A percentile compares a stretch with the other conserved stretches of the same genome.
Conservation (phyloP, 2,113 vertebrate genomes). For the Anas platyrhynchos region DNA sequence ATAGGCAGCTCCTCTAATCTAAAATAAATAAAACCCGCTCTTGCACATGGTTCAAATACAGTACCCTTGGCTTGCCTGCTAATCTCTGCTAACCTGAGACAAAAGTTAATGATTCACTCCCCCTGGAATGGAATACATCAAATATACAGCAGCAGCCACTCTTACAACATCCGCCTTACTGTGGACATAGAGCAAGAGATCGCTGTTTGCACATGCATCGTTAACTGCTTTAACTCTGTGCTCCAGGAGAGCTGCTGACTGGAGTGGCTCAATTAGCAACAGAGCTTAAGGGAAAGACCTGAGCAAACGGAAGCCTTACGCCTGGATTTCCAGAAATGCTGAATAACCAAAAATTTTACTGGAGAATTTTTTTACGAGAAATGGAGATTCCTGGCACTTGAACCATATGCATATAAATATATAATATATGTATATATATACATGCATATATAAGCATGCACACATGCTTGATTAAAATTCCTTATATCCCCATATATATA, state of each 20-base stretch:
- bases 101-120: constrained; percentile 49
- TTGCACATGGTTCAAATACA: neutral
- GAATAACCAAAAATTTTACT: neutral
- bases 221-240: constrained; percentile 3
- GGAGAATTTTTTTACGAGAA: neutral
- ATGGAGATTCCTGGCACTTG: neutral
- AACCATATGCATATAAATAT: neutral
- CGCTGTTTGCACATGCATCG: neutral
- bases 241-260: neutral
- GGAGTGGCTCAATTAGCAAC: neutral
- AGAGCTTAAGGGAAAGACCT: neutral
- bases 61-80: neutral
- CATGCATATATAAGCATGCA: too few species aligned
- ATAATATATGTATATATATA: too few species aligned
- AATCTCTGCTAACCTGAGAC: neutral
- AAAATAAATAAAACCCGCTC: neutral
- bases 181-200: neutral
- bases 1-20: neutral
- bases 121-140: constrained; percentile 32
- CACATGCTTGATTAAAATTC: neutral
- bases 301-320: neutral
- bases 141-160: constrained; percentile 4
- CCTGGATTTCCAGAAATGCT: neutral
- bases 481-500: neutral
- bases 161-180: neutral